Base-by-base conservation (phyloP, 2,888 invertebrate species). In the Acleris cristana region DNA sequence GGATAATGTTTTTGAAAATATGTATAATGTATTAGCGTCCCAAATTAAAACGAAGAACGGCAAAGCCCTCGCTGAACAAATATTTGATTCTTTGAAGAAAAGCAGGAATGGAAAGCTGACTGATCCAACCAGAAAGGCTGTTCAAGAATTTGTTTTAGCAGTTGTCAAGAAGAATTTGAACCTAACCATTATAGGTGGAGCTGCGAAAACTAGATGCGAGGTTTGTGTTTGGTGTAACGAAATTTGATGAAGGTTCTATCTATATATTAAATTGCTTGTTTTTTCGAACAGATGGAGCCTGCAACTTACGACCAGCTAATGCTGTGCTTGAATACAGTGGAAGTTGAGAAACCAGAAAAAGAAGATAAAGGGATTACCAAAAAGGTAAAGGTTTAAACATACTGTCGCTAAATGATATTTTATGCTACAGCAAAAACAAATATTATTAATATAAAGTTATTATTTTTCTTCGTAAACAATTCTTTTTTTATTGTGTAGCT, bases 121-220 rank as follows among this genome's bases (percentile, higher is more conserved):
- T 70, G 71, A 71, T 1, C 12, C 30, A 2, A 88, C 89, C 0
- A 85, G 78, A 53, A 81, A 78, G 59, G 74, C 85, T 8, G 65
- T 92, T 16, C 88, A 91, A 68, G 81, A 87, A 0, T 92, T 90
- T 67, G 80, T 92, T 60, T 72, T 92, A 68, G 79, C 74, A 14
- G 82, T 82, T 0, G 81, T 91, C 0, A 90, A 85, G 71, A 87
- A 85, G 72, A 87, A 92, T 78, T 83, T 92, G 71, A 88, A 88
- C 74, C 78, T 89, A 69, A 90, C 90, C 0, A 88, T 92, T 23
- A 79, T 92, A 49, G 92, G 91, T 53, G 92, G 92, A 44, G 92
- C 92, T 60, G 86, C 90, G 2, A 92, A 92, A 71, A 92, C 92
- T 2, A 83, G 92, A 69, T 92, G 92, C 72, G 92, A 92, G 83